These are phyloP conservation scores for Apocrypta bakeri DNA, from an alignment of 1,140 invertebrate genomes.

Conservation along the genomic window DNA sequence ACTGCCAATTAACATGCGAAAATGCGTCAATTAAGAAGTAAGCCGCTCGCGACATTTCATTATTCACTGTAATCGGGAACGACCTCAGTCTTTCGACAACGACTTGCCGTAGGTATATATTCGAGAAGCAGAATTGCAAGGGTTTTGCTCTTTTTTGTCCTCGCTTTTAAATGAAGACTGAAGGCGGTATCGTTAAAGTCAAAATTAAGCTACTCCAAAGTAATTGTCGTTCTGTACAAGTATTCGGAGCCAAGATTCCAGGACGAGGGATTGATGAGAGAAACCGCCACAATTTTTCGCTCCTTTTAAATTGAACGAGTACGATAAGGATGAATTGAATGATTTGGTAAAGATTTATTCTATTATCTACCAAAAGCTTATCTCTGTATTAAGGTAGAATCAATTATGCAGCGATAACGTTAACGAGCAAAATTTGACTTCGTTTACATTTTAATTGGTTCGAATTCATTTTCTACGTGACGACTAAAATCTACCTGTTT, in stretches of 20 bases:
- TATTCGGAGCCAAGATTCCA: not conserved
- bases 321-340: not conserved
- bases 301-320: not conserved
- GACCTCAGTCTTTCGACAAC: too few relatives aligned
- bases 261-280: not conserved
- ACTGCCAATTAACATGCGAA: slow-evolving; percentile 36
- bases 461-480: slow-evolving; percentile 2
- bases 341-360: not conserved
- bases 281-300: not conserved
- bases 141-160: not conserved
- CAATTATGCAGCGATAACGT: too few relatives aligned
- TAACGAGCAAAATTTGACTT: not conserved
- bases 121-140: too few relatives aligned
- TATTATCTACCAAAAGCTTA: not conserved
- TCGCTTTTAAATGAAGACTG: slow-evolving; percentile 49
- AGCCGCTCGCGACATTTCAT: slow-evolving; percentile 30
- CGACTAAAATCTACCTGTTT: not conserved
- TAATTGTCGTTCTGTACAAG: not conserved
- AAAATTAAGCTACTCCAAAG: slow-evolving; percentile 38
- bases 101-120: not conserved
- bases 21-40: slow-evolving; percentile 31
- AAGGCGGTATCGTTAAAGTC: slow-evolving; percentile 62
- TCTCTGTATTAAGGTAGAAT: not conserved
- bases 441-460: not conserved
- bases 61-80: slow-evolving; percentile 15